Base-by-base conservation (phyloP, 1,140 invertebrate genomes). In the Camponotus floridanus region DNA sequence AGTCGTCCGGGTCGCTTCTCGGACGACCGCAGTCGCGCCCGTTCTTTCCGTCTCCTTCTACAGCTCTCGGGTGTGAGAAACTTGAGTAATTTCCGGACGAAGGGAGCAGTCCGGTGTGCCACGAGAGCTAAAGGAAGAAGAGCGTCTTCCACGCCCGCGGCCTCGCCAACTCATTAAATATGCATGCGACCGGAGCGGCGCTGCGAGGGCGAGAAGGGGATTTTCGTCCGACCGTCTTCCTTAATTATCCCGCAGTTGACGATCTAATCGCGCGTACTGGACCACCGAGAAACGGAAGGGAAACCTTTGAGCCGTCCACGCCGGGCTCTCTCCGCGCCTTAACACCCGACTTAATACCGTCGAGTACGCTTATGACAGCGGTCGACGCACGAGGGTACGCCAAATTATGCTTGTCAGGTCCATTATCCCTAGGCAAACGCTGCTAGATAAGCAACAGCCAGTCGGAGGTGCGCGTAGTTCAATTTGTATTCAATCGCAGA, bases 331-430 rank as follows among this genome's bases (percentile, higher is more conserved):
- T 79, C 74, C 48, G 74, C 64, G 55, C 76, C 87, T 85, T 85
- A 71, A 87, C 86, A 76, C 45, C 48, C 76, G 73, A 79, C 92
- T 94, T 94, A 94, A 94, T 92, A 91, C 92, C 91, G 87, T 89
- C 85, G 86, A 93, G 92, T 92, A 92, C 93, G 91, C 88, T 93
- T 91, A 92, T 92, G 93, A 94, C 93, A 93, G 91, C 91, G 91
- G 91, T 92, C 92, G 91, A 92, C 91, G 90, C 92, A 94, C 92
- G 91, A 94, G 93, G 93, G 93, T 94, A 88, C 88, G 91, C 88
- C 87, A 94, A 94, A 94, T 94, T 94, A 92, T 94, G 92, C 92
- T 93, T 94, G 93, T 94, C 93, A 94, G 93, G 86, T 93, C 93
- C 93, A 93, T 94, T 94, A 94, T 93, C 93, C 91, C 55, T 83